phyloP scores from a whole-genome alignment of 1,140 invertebrate species.

The Drosophila eugracilis region DNA sequence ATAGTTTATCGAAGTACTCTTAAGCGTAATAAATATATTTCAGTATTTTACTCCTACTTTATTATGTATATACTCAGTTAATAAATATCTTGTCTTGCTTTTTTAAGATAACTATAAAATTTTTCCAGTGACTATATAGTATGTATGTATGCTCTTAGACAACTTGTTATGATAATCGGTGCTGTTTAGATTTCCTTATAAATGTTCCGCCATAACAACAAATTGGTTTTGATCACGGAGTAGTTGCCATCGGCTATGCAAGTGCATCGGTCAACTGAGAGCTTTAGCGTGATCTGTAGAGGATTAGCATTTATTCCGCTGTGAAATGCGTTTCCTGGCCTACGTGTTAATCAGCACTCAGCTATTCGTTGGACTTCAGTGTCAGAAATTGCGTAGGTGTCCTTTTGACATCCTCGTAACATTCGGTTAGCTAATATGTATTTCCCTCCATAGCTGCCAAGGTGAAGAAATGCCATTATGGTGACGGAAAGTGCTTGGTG shows the following conservation, averaged over 20 bases:
- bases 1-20: too few species aligned
- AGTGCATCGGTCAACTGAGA: constrained; percentile 34
- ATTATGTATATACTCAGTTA: neutral
- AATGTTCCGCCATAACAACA: constrained; percentile 7
- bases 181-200: constrained; percentile 44
- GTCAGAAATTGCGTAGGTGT: constrained; percentile 52
- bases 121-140: constrained; percentile 24
- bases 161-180: constrained; percentile 67
- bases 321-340: constrained; percentile 34
- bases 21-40: too few species aligned
- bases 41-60: neutral
- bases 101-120: neutral
- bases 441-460: constrained; percentile 25
- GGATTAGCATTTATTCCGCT: neutral
- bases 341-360: constrained; percentile 22
- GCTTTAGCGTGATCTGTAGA: neutral
- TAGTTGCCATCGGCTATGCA: constrained; percentile 20
- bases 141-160: neutral
- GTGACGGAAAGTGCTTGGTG: constrained; percentile 50
- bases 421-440: neutral
- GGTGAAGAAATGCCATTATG: constrained; percentile 57
- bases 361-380: constrained; percentile 17
- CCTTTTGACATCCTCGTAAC: neutral
- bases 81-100: too few species aligned
- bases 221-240: constrained; percentile 17